Percentiles rank a stretch among this genome's conserved stretches.
Conservation (phyloP, 2,888 invertebrate genomes). For the Tipula vernalis region DNA sequence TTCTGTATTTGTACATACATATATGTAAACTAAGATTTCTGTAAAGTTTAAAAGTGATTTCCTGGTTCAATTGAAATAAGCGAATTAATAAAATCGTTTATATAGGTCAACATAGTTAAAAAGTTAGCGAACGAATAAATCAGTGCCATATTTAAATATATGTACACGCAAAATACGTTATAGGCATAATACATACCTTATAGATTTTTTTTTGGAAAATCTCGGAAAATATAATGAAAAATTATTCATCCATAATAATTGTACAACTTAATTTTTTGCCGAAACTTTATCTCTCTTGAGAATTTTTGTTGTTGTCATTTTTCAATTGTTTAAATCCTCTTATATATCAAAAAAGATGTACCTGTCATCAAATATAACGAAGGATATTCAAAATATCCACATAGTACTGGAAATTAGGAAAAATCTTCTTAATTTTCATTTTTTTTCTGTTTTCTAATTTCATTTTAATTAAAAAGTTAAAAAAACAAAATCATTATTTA, state of each 20-base stretch:
- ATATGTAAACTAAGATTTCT: too few species aligned
- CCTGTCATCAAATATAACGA: neutral
- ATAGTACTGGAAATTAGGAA: neutral
- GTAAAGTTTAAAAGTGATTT: too few species aligned
- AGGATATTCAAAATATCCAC: neutral
- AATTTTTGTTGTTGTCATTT: neutral
- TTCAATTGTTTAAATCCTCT: neutral
- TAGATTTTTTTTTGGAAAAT: neutral
- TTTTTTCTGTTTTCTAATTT: too few species aligned
- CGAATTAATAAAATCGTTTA: too few species aligned
- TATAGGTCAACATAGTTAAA: too few species aligned
- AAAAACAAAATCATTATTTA: neutral
- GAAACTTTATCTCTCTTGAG: neutral
- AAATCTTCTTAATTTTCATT: neutral
- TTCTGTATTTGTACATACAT: too few species aligned
- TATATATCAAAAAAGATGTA: neutral
- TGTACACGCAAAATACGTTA: too few species aligned
- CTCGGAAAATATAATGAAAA: neutral
- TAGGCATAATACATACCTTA: too few species aligned
- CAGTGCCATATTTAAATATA: too few species aligned
- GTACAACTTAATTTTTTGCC: neutral
- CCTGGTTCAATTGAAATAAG: too few species aligned
- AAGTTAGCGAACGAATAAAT: too few species aligned
- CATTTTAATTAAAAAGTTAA: neutral
- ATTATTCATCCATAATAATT: neutral